Evolutionary conservation across 2,113 vertebrate genomes (phyloP).

Genomic region (Cephalophus harveyi): DNA sequence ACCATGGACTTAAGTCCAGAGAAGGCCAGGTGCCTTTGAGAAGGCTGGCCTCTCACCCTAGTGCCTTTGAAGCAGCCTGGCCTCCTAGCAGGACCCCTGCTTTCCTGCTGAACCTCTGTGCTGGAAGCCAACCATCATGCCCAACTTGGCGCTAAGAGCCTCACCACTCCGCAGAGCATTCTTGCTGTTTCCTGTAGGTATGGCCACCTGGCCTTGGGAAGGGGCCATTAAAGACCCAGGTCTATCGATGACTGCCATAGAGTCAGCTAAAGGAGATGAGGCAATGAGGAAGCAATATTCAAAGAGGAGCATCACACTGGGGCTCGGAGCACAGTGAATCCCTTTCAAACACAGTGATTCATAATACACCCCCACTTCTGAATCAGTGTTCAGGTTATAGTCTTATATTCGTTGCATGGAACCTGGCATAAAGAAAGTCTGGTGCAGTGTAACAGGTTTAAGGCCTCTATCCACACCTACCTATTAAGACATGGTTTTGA

Average conservation of each 20-base stretch:
- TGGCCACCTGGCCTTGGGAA: constrained; percentile 37
- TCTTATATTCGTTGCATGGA: not conserved
- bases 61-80: constrained; percentile 2
- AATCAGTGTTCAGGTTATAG: not conserved
- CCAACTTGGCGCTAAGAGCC: not conserved
- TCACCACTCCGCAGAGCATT: not conserved
- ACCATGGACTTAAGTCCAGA: not conserved
- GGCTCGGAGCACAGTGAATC: not conserved
- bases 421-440: not conserved
- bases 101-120: not conserved
- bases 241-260: not conserved
- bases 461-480: not conserved
- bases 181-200: not conserved
- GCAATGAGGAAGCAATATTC: not conserved
- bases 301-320: not conserved
- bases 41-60: not conserved
- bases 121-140: not conserved
- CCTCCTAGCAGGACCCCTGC: not conserved
- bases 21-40: not conserved
- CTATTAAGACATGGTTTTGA: not conserved
- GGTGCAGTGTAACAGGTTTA: not conserved
- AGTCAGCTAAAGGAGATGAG: constrained; percentile 1
- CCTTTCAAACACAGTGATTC: not conserved
- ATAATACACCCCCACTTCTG: not conserved
- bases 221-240: not conserved